phyloP scores from a whole-genome alignment of 2,888 invertebrate genomes.

The Neoaliturus tenellus region DNA sequence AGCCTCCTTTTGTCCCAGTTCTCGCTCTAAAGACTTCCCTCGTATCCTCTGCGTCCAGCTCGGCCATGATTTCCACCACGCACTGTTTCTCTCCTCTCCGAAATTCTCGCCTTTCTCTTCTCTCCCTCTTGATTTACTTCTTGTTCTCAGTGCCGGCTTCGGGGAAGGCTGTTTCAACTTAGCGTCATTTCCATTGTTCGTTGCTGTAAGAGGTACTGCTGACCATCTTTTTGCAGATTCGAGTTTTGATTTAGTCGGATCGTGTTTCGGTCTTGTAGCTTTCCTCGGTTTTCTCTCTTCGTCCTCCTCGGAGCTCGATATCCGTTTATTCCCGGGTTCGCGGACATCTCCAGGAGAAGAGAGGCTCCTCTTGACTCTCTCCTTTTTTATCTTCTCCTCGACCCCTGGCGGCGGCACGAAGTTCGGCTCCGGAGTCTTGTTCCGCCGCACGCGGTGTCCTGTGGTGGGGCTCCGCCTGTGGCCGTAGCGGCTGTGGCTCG shows the following conservation, averaged over 20 bases:
- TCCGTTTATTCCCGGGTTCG: constrained; percentile 25
- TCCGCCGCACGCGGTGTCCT: constrained; percentile 63
- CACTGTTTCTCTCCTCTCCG: constrained; percentile 48
- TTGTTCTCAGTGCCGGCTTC: constrained; percentile 51
- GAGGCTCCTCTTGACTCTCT: constrained; percentile 67
- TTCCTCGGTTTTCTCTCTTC: constrained; percentile 40
- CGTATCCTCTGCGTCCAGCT: constrained; percentile 49
- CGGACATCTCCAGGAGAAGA: constrained; percentile 59
- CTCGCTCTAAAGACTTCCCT: constrained; percentile 57
- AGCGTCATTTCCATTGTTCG: constrained; percentile 8
- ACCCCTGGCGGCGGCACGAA: constrained; percentile 70
- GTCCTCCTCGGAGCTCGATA: constrained; percentile 59
- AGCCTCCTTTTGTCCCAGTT: constrained; percentile 26
- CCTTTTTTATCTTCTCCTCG: constrained; percentile 67
- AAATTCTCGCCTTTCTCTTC: constrained; percentile 28
- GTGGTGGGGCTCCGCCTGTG: constrained; percentile 69
- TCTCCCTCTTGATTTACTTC: constrained; percentile 39
- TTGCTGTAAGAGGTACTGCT: constrained; percentile 26
- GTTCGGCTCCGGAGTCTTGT: constrained; percentile 67
- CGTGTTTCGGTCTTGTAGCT: constrained; percentile 6
- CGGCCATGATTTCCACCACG: constrained; percentile 59
- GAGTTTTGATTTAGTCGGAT: constrained; percentile 50
- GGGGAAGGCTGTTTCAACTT: constrained; percentile 4
- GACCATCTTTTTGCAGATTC: constrained; percentile 57
- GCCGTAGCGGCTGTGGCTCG: constrained; percentile 67